phyloP scores from a whole-genome alignment of 2,113 vertebrate genomes.

The Myrmophylax atrothorax region DNA sequence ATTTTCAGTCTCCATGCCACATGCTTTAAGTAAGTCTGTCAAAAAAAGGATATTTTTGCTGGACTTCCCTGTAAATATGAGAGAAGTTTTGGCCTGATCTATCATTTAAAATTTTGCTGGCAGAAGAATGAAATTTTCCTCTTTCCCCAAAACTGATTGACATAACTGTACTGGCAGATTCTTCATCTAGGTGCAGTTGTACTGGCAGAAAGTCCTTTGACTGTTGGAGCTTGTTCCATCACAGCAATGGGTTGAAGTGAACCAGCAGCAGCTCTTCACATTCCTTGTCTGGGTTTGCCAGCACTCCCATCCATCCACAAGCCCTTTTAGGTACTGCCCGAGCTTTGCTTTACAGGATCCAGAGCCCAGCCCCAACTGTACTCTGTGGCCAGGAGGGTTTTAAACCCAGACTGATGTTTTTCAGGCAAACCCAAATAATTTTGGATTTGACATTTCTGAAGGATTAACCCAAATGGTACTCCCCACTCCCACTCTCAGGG shows the following conservation, averaged over 20 bases:
- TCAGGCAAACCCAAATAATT: neutral
- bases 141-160: conserved; percentile 44
- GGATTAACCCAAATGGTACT: neutral
- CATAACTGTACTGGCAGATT: conserved; percentile 59
- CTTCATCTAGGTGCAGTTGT: conserved; percentile 52
- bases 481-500: fast-evolving
- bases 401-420: neutral
- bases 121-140: conserved; percentile 47
- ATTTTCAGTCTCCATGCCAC: conserved; percentile 72
- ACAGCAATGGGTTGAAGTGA: neutral
- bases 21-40: conserved; percentile 69
- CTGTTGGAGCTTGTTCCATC: neutral
- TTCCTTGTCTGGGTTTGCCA: neutral
- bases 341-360: neutral
- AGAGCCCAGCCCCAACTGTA: neutral
- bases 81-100: conserved; percentile 70
- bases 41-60: conserved; percentile 65
- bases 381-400: neutral
- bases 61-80: conserved; percentile 67
- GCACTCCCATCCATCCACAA: neutral
- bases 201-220: conserved; percentile 54
- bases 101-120: conserved; percentile 65
- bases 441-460: neutral
- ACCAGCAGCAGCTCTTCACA: neutral
- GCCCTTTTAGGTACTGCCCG: neutral